A percentile compares a stretch with the other conserved stretches of the same genome.
Evolutionary conservation across 1,140 invertebrate species (phyloP).

Genomic region (Caenorhabditis latens): DNA sequence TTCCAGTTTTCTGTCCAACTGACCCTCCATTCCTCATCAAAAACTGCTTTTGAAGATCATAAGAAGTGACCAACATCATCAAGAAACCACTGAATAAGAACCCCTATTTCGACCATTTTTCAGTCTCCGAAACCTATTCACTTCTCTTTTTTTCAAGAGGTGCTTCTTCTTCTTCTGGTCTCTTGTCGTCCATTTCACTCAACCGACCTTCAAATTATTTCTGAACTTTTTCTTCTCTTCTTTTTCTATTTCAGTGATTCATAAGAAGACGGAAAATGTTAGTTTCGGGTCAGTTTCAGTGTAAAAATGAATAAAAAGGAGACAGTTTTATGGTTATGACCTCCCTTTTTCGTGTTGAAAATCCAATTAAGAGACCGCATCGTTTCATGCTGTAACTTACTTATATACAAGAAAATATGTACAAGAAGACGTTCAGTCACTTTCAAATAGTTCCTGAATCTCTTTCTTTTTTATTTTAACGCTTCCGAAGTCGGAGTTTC

Average conservation of each 20-base stretch:
- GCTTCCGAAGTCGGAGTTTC: too few relatives aligned
- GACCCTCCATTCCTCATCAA: background rate
- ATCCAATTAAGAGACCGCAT: background rate
- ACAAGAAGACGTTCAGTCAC: background rate
- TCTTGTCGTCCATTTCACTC: background rate
- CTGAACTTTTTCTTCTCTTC: constrained; percentile 10
- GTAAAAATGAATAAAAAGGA: constrained; percentile 10
- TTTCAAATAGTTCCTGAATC: background rate
- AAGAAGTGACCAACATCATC: background rate
- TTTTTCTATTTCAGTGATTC: background rate
- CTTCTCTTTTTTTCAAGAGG: constrained; percentile 1
- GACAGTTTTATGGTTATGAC: constrained; percentile 49
- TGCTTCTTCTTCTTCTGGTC: constrained; percentile 6
- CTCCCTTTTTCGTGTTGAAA: background rate
- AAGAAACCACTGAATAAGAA: background rate
- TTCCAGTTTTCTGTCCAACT: background rate
- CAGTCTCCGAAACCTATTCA: constrained; percentile 5
- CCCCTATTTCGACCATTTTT: background rate
- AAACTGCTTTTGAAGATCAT: background rate
- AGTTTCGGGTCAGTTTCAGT: constrained; percentile 48
- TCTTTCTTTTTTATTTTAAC: too few relatives aligned
- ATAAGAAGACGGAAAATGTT: background rate
- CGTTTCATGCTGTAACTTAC: background rate
- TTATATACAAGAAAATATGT: background rate
- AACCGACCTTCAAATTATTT: constrained; percentile 23